Percentiles rank a stretch among this genome's conserved stretches.
These are phyloP conservation scores for Liparis tanakae DNA, from an alignment of 2,797 vertebrate genomes.

Conservation along the genomic window DNA sequence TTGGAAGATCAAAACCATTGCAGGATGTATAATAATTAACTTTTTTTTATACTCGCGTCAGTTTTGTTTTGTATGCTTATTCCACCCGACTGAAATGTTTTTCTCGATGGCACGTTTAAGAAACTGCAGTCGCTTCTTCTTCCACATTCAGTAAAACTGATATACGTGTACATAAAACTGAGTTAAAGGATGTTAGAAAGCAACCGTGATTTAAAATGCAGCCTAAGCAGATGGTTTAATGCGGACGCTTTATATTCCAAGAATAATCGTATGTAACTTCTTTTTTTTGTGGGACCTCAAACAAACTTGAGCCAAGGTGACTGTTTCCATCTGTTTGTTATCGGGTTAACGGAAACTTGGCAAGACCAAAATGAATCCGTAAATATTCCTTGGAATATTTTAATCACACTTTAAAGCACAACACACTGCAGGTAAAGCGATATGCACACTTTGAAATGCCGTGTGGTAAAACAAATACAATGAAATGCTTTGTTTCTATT, in stretches of 20 bases:
- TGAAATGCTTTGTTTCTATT: not conserved
- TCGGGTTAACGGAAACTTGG: not conserved
- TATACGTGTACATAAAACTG: too few species aligned
- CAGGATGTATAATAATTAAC: not conserved
- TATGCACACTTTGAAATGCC: not conserved
- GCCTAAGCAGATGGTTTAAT: not conserved
- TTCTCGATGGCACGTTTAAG: conserved; percentile 24
- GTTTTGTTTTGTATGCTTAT: not conserved
- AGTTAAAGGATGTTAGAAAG: not conserved
- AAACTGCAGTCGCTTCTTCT: not conserved
- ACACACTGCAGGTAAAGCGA: conserved; percentile 19
- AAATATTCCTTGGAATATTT: not conserved
- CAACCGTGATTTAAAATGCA: not conserved
- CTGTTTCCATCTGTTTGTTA: not conserved
- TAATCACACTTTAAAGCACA: conserved; percentile 4
- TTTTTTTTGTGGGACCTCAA: not conserved
- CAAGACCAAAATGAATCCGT: not conserved
- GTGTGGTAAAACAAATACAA: not conserved
- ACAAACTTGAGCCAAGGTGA: not conserved
- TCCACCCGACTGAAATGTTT: not conserved
- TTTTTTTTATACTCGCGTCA: conserved; percentile 4
- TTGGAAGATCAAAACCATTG: not conserved
- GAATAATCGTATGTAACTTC: not conserved
- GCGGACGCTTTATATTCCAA: conserved; percentile 1
- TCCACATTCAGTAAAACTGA: not conserved